These are phyloP conservation scores for Synergus itoensis DNA, from an alignment of 2,888 invertebrate genomes.

Conservation along the genomic window DNA sequence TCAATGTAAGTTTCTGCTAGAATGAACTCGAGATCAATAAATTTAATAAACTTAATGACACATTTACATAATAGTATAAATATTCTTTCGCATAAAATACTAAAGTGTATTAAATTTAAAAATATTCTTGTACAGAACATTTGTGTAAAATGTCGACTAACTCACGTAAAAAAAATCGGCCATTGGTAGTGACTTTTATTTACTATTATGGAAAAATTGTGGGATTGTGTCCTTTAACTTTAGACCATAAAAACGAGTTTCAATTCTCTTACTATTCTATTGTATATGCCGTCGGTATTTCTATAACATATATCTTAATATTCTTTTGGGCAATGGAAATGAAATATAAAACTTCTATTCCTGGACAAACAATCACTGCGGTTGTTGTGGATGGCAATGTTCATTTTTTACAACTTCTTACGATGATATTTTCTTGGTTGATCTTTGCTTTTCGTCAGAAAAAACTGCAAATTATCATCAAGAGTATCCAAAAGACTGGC, in stretches of 20 bases:
- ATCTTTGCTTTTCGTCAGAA: slow-evolving; percentile 1
- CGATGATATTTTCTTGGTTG: neutral
- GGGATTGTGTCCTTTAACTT: neutral
- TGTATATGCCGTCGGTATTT: neutral
- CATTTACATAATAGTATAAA: neutral
- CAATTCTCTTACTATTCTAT: neutral
- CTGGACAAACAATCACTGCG: neutral
- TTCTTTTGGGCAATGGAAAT: neutral
- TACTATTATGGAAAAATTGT: neutral
- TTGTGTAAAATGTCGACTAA: neutral
- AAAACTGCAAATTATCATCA: neutral
- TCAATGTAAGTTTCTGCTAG: too few relatives aligned
- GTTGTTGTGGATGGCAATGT: neutral
- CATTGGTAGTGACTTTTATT: neutral
- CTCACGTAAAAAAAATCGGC: neutral
- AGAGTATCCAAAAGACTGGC: neutral
- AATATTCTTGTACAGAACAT: neutral
- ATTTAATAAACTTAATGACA: neutral
- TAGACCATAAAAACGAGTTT: neutral
- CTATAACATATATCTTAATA: neutral
- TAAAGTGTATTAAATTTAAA: neutral
- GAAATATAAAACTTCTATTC: neutral
- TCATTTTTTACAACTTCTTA: neutral
- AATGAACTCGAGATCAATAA: neutral
- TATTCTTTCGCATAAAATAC: neutral